Evolutionary conservation across 2,797 vertebrate species (phyloP), one percentile per base, ranked within the genome.

Genomic region (Loriculus beryllinus): DNA sequence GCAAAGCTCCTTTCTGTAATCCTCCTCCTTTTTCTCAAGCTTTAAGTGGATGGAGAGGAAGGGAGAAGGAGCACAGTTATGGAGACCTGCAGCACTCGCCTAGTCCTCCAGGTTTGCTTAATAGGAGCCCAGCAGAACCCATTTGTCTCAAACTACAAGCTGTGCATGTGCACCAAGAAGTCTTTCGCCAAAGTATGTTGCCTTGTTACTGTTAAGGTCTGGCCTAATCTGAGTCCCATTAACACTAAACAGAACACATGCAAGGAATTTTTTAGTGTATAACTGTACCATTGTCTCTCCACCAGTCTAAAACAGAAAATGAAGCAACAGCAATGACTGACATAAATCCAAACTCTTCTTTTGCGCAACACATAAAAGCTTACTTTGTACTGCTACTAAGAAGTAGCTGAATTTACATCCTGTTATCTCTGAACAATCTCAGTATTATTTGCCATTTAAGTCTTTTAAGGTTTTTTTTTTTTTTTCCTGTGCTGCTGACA

Each of bases 381-480:
- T 83, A 71, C 37, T 10, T 49, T 62, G 35, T 33, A 23, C 3
- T 75, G 39, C 40, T 87, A 12, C 47, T 57, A 64, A 70, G 70
- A 87, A 93, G 81, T 92, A 93, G 79, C 71, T 90, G 79, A 79
- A 45, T 52, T 78, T n/a, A 62, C 21, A 49, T 95, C 67, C 83
- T 64, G n/a, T 39, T 83, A 31, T 87, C 79, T 91, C 77, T 78
- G 57, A 88, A 90, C 39, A 84, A 79, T 60, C 54, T 82, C 81
- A 45, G 31, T 63, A 85, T 86, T 86, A 82, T 93, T 87, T 93
- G 94, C 49, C 68, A 74, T 59, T 89, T 64, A 87, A 62, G 45
- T 49, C 4, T 70, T 70, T 64, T 31, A 6, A 35, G 52, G 10
- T 45, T 72, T 71, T 70, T 57, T 19, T 49, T 63, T 28, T 35